A percentile compares a stretch with the other conserved stretches of the same genome.
Evolutionary conservation across 2,113 vertebrate genomes (phyloP).

Genomic region (Muntiacus muntjak): DNA sequence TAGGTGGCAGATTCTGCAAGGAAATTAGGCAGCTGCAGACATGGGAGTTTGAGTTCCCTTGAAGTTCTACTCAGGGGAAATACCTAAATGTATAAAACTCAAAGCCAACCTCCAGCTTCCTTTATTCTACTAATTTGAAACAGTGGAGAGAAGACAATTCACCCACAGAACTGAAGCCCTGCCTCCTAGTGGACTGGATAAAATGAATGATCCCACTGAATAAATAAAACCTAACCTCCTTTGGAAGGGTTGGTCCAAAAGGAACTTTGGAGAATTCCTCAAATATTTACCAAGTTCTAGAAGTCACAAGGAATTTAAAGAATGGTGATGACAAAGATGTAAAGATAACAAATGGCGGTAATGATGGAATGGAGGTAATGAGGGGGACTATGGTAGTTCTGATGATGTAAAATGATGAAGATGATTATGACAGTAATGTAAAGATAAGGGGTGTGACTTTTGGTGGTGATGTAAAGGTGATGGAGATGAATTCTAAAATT

Average conservation of each 20-base stretch:
- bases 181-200: neutral
- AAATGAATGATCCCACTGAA: neutral
- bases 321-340: too few species aligned
- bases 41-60: neutral
- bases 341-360: neutral
- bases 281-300: neutral
- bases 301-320: neutral
- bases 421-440: neutral
- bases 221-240: neutral
- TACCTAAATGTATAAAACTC: neutral
- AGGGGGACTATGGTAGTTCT: too few species aligned
- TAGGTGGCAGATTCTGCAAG: neutral
- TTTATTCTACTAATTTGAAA: neutral
- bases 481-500: neutral
- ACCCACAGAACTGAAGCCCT: neutral
- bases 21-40: neutral
- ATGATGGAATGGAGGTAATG: rapidly evolving
- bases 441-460: neutral
- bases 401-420: neutral
- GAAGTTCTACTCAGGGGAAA: neutral
- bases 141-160: neutral
- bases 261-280: neutral
- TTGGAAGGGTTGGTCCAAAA: neutral
- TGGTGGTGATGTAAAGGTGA: too few species aligned
- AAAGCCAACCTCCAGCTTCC: neutral